Percentiles rank a stretch among this genome's conserved stretches.
These are phyloP conservation scores for Lonchura striata DNA, from an alignment of 2,113 vertebrate genomes.

Conservation along the genomic window DNA sequence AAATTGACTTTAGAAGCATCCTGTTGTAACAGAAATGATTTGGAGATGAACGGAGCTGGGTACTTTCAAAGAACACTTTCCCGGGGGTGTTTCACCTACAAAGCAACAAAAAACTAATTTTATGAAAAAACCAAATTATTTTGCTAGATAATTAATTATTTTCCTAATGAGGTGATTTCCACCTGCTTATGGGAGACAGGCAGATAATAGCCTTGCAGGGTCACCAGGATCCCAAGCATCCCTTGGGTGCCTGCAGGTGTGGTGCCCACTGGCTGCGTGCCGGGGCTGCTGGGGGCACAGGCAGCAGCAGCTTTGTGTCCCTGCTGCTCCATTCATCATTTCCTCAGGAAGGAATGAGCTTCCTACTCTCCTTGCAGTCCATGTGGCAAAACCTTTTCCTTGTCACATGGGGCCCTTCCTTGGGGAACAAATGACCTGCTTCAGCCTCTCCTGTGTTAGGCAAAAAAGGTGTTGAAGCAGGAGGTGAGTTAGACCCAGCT, in stretches of 20 bases:
- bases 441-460: neutral
- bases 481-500: neutral
- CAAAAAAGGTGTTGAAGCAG: neutral
- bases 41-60: neutral
- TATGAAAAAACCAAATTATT: neutral
- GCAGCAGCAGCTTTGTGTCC: neutral
- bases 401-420: neutral
- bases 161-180: neutral
- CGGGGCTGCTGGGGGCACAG: neutral
- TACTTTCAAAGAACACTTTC: neutral
- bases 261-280: rapidly evolving
- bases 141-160: neutral
- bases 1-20: neutral
- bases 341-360: neutral
- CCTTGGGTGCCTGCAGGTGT: rapidly evolving
- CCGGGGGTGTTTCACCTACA: neutral
- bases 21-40: neutral
- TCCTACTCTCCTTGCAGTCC: neutral
- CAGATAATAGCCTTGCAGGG: neutral
- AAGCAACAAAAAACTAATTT: neutral
- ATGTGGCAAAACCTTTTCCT: neutral
- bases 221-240: neutral
- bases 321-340: neutral
- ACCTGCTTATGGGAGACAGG: neutral
- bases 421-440: neutral